These are phyloP conservation scores for Toxotes jaculatrix DNA, from an alignment of 2,113 vertebrate genomes.

Conservation along the genomic window DNA sequence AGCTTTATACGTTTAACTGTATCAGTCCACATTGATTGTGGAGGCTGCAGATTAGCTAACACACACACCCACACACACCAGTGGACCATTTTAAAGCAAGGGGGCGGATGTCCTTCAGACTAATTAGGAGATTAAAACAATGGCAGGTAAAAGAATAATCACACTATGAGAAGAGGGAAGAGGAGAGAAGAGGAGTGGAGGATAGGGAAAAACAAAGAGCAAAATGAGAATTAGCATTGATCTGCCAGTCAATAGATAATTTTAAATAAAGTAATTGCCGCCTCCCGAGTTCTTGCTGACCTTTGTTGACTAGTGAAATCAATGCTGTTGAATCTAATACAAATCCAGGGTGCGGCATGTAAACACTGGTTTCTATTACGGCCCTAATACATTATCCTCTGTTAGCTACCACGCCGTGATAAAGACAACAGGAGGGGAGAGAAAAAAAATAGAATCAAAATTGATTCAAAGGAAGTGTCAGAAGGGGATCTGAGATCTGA, in stretches of 20 bases:
- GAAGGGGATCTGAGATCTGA: conserved; percentile 50
- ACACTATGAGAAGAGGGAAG: conserved; percentile 67
- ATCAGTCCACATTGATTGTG: conserved; percentile 66
- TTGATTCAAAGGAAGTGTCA: conserved; percentile 69
- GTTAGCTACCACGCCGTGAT: conserved; percentile 85
- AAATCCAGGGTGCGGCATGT: conserved; percentile 92
- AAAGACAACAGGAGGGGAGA: conserved; percentile 68
- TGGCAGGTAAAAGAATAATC: conserved; percentile 88
- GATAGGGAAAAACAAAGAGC: conserved; percentile 82
- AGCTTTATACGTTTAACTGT: conserved; percentile 66
- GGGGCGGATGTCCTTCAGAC: conserved; percentile 92
- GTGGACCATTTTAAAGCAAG: conserved; percentile 71
- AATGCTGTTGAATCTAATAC: conserved; percentile 98
- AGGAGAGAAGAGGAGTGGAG: conserved; percentile 51
- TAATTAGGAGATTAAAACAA: conserved; percentile 96
- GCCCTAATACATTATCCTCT: conserved; percentile 88
- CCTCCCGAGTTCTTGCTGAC: conserved; percentile 97
- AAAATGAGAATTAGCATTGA: conserved; percentile 99
- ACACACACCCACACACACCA: conserved; percentile 62
- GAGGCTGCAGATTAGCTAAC: conserved; percentile 65
- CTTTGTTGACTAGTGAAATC: conserved; percentile 98
- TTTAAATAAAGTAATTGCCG: conserved; percentile 99
- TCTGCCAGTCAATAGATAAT: conserved; percentile 96
- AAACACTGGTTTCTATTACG: conserved; percentile 98
- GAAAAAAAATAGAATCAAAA: conserved; percentile 62